Evolutionary conservation across 2,888 invertebrate genomes (phyloP), one percentile per base, ranked within the genome.

Genomic region (Drepana falcataria): DNA sequence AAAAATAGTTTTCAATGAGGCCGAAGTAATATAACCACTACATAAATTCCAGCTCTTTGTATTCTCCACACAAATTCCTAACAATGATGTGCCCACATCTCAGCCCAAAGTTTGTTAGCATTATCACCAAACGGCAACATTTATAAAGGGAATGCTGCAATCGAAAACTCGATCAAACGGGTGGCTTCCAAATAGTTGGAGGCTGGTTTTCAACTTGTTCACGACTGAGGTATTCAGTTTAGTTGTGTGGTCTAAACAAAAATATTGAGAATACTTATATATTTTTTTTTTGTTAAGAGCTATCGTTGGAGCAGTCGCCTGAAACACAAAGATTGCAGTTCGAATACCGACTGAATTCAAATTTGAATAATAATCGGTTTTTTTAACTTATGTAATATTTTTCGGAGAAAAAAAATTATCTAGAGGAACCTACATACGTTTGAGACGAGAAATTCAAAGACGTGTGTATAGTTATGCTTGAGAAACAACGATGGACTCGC

Each of bases 91-190:
- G 53, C 33, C 47, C 52, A 41, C 49, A 48, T 53, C 49, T 35
- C 44, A 51, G 49, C 54, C 51, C 51, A 59, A 65, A 67, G 57
- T 63, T 64, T 56, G 49, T 49, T 53, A 58, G 63, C 60, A 71
- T 68, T 66, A 64, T 59, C 60, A 51, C 58, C 35, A 48, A 68
- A 65, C 55, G 65, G 59, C 53, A 63, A 60, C 66, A 70, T 65
- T 66, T 75, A 77, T 72, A 69, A 66, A 73, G 73, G 77, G 80
- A 81, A 83, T 82, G 79, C 68, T 72, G 74, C 79, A 84, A 77
- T 77, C 71, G 74, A 72, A 77, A 80, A 70, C 75, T 69, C 73
- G 79, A 83, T 83, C 83, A 85, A 85, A 86, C 79, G 75, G 68
- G 73, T 69, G 75, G 75, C 68, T 79, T 71, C 69, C 67, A 74